Base-by-base conservation (phyloP, 2,888 invertebrate genomes). In the Agrypnus murinus region DNA sequence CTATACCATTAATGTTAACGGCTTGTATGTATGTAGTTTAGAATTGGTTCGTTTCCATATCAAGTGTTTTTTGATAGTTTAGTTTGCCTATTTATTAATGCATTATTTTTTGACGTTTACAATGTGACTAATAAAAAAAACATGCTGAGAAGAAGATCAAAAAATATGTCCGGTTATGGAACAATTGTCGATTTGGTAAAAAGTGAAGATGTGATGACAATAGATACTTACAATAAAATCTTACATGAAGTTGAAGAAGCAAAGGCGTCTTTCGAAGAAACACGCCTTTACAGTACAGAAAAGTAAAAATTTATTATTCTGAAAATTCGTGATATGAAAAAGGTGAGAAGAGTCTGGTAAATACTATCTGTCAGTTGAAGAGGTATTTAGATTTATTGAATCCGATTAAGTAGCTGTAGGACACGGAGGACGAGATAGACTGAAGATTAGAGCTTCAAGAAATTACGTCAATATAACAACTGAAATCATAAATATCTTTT, bases 351-450 rank as follows among this genome's bases (percentile, higher is more conserved):
- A 71, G 19, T 50, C 63, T 38, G 63, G 73, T n/a, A 65, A 59
- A 43, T 74, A 76, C 64, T 77, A 70, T 48, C 15, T 73, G 12
- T 59, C 53, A n/a, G 46, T 32, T 31, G 76, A 78, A 1, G 76
- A 80, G 34, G 68, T 78, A 55, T 80, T 76, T 73, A 68, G 79
- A 40, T 67, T 78, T n/a, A 74, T 81, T 74, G 65, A 78, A 57
- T 77, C 72, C 55, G 74, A 75, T 55, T 79, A 81, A 71, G 50
- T 78, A 31, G 73, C 75, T 58, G 64, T 77, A 60, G 80, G 80
- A 25, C 81, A 82, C 70, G 80, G 80, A 68, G 81, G 81, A 45
- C 69, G 79, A 58, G 77, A 78, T 58, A 76, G 78, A 38, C 69
- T 81, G 75, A 63, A 69, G 58, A 66, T 59, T 45, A 77, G 79